phyloP scores from a whole-genome alignment of 2,888 invertebrate species.

The Malthinus flaveolus region DNA sequence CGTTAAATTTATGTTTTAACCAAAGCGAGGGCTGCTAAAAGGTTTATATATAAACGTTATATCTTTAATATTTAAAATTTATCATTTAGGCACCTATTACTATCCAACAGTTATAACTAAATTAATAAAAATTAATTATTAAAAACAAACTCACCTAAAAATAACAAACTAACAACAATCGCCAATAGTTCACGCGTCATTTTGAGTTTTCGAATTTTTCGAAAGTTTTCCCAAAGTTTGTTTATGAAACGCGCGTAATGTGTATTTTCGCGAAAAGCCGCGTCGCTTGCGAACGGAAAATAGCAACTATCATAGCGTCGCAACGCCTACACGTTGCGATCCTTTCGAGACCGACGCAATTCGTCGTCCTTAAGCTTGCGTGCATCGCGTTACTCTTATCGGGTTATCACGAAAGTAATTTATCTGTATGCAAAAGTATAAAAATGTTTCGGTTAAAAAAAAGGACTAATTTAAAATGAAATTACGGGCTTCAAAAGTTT shows the following conservation, averaged over 20 bases:
- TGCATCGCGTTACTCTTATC: conserved; percentile 34
- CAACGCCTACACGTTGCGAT: conserved; percentile 35
- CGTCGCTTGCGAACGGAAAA: conserved; percentile 31
- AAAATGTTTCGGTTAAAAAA: not conserved
- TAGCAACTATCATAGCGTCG: conserved; percentile 37
- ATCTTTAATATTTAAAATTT: too few species aligned
- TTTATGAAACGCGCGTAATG: conserved; percentile 3
- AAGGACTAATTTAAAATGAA: too few species aligned
- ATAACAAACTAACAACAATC: too few species aligned
- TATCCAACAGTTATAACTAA: too few species aligned
- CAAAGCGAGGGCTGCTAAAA: too few species aligned
- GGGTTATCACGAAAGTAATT: conserved; percentile 3
- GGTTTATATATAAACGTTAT: too few species aligned
- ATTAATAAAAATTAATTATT: too few species aligned
- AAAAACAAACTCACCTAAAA: too few species aligned
- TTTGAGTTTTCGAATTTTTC: not conserved
- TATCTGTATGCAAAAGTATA: conserved; percentile 3
- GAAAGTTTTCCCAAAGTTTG: conserved; percentile 8
- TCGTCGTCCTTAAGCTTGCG: conserved; percentile 30
- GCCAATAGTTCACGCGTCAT: too few species aligned
- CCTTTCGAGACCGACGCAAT: conserved; percentile 23
- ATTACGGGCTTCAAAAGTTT: too few species aligned
- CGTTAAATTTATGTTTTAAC: too few species aligned
- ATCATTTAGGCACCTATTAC: too few species aligned
- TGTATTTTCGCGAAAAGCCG: conserved; percentile 9